Percentiles rank a stretch among this genome's conserved stretches.
phyloP scores from a whole-genome alignment of 2,888 invertebrate genomes.

The Eumacrocentrus americanus region DNA sequence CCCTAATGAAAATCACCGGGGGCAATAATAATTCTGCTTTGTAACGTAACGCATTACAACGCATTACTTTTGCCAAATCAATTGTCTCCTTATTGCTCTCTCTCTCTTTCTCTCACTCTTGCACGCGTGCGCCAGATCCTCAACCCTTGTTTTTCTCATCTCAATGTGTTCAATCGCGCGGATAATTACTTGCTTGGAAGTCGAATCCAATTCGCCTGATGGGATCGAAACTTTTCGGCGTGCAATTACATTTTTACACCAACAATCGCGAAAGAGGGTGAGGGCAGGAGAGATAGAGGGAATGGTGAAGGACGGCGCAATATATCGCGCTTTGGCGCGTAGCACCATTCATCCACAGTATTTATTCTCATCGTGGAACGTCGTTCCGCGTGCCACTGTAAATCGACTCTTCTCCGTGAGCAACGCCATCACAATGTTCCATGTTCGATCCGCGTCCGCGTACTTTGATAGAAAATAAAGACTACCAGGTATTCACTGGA shows the following conservation, averaged over 20 bases:
- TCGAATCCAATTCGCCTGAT: slow-evolving; percentile 10
- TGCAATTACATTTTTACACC: slow-evolving; percentile 16
- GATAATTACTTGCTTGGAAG: slow-evolving; percentile 13
- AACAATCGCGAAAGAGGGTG: not conserved
- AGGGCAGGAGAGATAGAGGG: not conserved
- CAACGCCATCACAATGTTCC: not conserved
- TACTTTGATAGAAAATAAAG: not conserved
- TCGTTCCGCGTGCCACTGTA: not conserved
- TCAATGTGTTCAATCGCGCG: slow-evolving; percentile 14
- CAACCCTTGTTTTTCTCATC: slow-evolving; percentile 4
- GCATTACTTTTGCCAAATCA: no score
- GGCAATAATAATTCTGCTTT: no score
- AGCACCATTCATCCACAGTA: not conserved
- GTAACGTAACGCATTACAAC: no score
- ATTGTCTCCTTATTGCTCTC: no score
- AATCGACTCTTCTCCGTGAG: not conserved
- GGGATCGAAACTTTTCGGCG: slow-evolving; percentile 8
- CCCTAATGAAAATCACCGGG: not conserved
- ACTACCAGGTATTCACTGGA: not conserved
- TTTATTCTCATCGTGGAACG: not conserved
- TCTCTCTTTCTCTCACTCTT: no score
- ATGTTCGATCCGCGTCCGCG: not conserved
- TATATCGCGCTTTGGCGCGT: not conserved
- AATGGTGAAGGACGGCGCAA: not conserved
- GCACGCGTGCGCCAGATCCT: no score